Conservation (phyloP, 2,113 vertebrate genomes). For the Scomber japonicus region DNA sequence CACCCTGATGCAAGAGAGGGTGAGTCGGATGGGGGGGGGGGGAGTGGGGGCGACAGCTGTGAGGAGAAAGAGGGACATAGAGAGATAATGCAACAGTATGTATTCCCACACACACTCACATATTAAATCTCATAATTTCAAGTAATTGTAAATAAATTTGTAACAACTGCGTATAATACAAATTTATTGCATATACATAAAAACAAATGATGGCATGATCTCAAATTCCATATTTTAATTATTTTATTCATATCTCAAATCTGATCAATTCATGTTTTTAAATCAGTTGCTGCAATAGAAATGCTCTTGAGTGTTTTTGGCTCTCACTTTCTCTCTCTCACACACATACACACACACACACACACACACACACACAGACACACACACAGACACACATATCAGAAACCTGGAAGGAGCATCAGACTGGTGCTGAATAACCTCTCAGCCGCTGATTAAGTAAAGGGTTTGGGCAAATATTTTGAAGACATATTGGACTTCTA, state of each 20-base stretch:
- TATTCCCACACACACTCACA: constrained; percentile 53
- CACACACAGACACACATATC: background rate
- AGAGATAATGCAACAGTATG: constrained; percentile 67
- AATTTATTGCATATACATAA: background rate
- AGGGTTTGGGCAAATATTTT: constrained; percentile 83
- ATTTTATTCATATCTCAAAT: background rate
- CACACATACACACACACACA: background rate
- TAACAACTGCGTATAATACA: background rate
- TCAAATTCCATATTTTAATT: too few relatives aligned
- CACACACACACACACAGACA: constrained; percentile 8
- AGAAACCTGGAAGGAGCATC: constrained; percentile 45
- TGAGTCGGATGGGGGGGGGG: constrained; percentile 43
- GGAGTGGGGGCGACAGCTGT: constrained; percentile 73
- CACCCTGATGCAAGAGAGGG: constrained; percentile 69
- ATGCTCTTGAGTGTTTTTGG: background rate
- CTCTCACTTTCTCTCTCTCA: background rate
- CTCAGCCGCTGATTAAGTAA: constrained; percentile 73
- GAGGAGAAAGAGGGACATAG: constrained; percentile 61
- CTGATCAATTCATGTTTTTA: background rate
- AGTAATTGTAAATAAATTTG: background rate
- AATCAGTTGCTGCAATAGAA: background rate
- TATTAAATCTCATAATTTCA: constrained; percentile 17
- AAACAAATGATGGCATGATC: too few relatives aligned
- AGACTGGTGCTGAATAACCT: constrained; percentile 65
- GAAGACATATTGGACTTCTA: constrained; percentile 70